Conservation (phyloP, 2,113 vertebrate species). For the Gambusia affinis region DNA sequence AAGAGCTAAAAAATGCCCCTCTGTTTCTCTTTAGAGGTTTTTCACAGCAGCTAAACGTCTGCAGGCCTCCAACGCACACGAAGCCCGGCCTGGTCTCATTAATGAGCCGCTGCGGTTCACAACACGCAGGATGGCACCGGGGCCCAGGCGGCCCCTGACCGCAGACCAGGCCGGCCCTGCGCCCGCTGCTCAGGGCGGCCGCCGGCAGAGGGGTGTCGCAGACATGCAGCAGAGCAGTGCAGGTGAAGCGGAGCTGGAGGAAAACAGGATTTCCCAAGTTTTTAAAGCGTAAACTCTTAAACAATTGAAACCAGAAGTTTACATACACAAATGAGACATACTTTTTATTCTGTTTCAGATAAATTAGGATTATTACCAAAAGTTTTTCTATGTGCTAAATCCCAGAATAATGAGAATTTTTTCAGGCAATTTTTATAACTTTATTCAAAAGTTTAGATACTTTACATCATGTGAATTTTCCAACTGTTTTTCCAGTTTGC, state of each 20-base stretch:
- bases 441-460: too few species aligned
- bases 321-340: too few species aligned
- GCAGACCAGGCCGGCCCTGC: slow-evolving; percentile 45
- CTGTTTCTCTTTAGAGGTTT: slow-evolving; percentile 66
- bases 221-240: slow-evolving; percentile 36
- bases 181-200: slow-evolving; percentile 54
- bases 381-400: too few species aligned
- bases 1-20: slow-evolving; percentile 51
- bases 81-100: slow-evolving; percentile 70
- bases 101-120: slow-evolving; percentile 66
- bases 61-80: slow-evolving; percentile 62
- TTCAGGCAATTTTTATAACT: too few species aligned
- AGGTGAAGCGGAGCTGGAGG: slow-evolving; percentile 35
- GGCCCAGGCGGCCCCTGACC: slow-evolving; percentile 68
- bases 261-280: not conserved
- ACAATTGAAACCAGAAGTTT: too few species aligned
- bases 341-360: too few species aligned
- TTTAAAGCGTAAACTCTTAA: slow-evolving; percentile 26
- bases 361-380: too few species aligned
- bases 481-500: too few species aligned
- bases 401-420: too few species aligned
- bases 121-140: slow-evolving; percentile 64
- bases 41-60: slow-evolving; percentile 52
- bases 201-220: slow-evolving; percentile 65
- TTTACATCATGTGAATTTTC: too few species aligned